Evolutionary conservation across 2,888 invertebrate genomes (phyloP), one percentile per base, ranked within the genome.

Genomic region (Ophion ellenae): DNA sequence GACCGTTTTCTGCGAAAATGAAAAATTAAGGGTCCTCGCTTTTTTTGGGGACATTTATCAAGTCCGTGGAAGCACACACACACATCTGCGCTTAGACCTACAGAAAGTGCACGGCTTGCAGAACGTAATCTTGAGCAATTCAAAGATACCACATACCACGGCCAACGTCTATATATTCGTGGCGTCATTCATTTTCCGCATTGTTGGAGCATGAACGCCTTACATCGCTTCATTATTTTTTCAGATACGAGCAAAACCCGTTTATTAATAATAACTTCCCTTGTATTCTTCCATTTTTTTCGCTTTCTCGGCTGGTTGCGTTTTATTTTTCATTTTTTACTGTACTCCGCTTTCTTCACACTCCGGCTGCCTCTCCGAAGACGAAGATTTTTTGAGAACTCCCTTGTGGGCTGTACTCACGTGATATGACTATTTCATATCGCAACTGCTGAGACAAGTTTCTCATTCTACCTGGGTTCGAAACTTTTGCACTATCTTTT

Each of bases 41-140:
- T 90, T 90, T 89, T 87, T 76, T 71, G 76, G 88, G 88, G 90
- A 91, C 92, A 92, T 92, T 91, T 92, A 92, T 92, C 92, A 92
- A 85, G 81, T 36, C 78, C 47, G 45, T 45, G 75, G 79, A n/a
- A 75, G 78, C 70, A 20, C 53, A 59, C 63, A n/a, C 45, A 69
- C 69, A 40, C 64, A 45, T 63, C 20, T n/a, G 17, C 24, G 84
- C 45, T 40, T 53, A 45, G n/a, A 81, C 36, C 67, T 32, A 47
- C 86, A 87, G 89, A 91, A 92, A 91, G 89, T 92, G 90, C 91
- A 89, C 84, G 90, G 87, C 87, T 90, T 90, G 91, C 92, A 91
- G 89, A 92, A 92, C 88, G 90, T 92, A 92, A 92, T 92, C 92
- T 92, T 91, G 89, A 90, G 89, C 90, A 90, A 90, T 91, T 91